Evolutionary conservation across 2,113 vertebrate genomes (phyloP), one percentile per base, ranked within the genome.

Genomic region (Otocyon megalotis): DNA sequence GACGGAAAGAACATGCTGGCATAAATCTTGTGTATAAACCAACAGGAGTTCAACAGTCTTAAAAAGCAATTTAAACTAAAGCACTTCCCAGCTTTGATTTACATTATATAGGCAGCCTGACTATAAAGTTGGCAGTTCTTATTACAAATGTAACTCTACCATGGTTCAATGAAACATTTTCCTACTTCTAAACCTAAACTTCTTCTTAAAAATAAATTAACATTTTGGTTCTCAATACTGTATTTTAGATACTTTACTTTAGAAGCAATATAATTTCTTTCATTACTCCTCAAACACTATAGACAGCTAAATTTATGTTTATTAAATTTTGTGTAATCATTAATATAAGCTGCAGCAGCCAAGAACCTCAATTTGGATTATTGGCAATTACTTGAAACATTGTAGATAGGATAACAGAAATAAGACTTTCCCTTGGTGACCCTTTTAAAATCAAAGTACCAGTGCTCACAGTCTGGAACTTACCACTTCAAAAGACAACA

Each of bases 1-100:
- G 35, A n/a, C 54, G 5, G 82, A 96, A 86, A 96, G 60, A 91
- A 74, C 30, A 67, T 43, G 32, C 82, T 94, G 32, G 48, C 22
- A 4, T 86, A 96, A 92, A 94, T 94, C 54, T 80, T 79, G 35
- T 74, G 26, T 88, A 53, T 87, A 95, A 97, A 89, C 14, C 82
- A 95, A 93, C 5, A 89, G 43, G 80, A 88, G 48, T 79, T 95
- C 88, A 93, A 90, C 30, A 96, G 32, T 63, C 60, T 83, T 98
- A 94, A 94, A 97, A 93, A 89, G 71, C 17, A 93, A 91, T 88
- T 93, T 83, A 83, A 95, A 96, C 90, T 91, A 90, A 97, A 95
- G 74, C 60, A 81, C 28, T 88, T 76, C 32, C 86, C 37, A 88
- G 48, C 22, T 82, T 86, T 93, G 89, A 93, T 93, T 95, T 93